Conservation (phyloP, 2,888 invertebrate genomes). For the Agrenia bidenticulata region DNA sequence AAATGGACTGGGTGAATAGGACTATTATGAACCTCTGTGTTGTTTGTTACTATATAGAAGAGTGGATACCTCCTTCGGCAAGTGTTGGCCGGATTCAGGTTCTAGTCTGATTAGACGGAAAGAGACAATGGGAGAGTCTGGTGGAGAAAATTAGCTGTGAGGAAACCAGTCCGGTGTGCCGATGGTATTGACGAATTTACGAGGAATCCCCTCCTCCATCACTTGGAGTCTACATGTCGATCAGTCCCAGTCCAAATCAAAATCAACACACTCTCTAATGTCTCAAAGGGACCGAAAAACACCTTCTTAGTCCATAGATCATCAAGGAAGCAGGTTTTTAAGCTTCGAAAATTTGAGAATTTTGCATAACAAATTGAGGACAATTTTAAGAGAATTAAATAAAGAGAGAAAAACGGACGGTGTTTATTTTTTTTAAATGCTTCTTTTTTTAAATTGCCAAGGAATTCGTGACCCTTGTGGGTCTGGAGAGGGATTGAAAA, state of each 20-base stretch:
- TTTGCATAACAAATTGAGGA: slow-evolving; percentile 12
- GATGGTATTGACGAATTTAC: slow-evolving; percentile 17
- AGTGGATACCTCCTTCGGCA: not conserved
- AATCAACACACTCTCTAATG: slow-evolving; percentile 16
- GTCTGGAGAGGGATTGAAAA: not conserved
- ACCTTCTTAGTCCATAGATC: not conserved
- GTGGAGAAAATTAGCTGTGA: not conserved
- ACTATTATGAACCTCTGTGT: not conserved
- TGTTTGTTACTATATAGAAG: not conserved
- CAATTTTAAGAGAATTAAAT: not conserved
- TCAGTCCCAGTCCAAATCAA: not conserved
- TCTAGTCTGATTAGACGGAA: slow-evolving; percentile 1
- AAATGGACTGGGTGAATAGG: not conserved
- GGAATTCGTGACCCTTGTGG: too few species aligned
- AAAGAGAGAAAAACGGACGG: too few species aligned
- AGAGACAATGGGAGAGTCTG: slow-evolving; percentile 9
- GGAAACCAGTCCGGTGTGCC: slow-evolving; percentile 7
- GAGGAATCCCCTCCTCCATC: slow-evolving; percentile 5
- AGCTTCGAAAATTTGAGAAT: not conserved
- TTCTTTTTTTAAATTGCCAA: too few species aligned
- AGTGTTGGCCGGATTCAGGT: not conserved
- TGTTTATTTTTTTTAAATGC: too few species aligned
- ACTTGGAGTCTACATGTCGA: not conserved
- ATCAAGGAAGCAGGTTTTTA: not conserved
- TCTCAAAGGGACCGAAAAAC: slow-evolving; percentile 24